phyloP scores from a whole-genome alignment of 2,888 invertebrate species.

The Plagiodera versicolora region DNA sequence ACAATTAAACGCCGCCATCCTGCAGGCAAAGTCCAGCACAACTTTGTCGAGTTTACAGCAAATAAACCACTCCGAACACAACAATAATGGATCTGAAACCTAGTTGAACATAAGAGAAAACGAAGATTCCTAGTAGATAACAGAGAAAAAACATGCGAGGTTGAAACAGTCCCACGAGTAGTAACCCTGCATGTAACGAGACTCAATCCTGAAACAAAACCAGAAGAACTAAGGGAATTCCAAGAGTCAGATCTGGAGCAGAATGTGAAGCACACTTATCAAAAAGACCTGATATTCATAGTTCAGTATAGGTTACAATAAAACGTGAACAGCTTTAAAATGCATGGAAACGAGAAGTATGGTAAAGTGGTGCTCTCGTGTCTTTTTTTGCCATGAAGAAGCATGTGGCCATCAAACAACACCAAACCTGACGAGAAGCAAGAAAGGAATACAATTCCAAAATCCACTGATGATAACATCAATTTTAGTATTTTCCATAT shows the following conservation, averaged over 20 bases:
- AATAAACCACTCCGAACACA: neutral
- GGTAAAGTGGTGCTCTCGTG: no score
- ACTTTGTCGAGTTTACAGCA: neutral
- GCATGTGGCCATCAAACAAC: no score
- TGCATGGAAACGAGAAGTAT: neutral
- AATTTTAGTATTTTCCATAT: no score
- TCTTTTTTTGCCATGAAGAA: no score
- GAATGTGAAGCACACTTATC: neutral
- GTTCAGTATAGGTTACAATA: neutral
- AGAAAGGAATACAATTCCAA: no score
- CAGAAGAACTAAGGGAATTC: neutral
- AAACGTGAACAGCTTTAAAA: neutral
- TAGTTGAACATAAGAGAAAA: neutral
- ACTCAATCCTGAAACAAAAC: neutral
- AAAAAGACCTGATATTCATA: neutral
- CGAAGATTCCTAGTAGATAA: neutral
- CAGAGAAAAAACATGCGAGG: neutral
- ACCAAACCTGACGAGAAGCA: no score
- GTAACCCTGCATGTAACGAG: neutral
- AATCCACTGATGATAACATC: no score
- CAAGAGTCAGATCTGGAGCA: neutral
- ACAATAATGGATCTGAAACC: neutral
- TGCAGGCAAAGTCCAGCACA: neutral
- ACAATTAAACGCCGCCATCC: neutral
- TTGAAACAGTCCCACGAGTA: neutral